Percentiles rank a stretch among this genome's conserved stretches.
phyloP scores from a whole-genome alignment of 2,888 invertebrate species.

The Callinectes sapidus region DNA sequence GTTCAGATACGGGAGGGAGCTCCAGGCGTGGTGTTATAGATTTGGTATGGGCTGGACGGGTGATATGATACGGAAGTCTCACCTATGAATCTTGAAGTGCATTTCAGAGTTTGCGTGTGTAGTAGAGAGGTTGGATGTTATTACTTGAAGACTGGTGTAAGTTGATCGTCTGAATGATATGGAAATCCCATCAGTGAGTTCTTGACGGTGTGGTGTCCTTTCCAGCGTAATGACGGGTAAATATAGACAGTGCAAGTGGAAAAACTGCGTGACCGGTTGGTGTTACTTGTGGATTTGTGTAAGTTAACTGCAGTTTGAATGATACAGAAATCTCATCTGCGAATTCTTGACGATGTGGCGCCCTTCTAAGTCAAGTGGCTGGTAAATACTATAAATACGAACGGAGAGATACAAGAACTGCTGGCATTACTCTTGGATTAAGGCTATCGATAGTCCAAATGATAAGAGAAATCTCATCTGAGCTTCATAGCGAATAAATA shows the following conservation, averaged over 20 bases:
- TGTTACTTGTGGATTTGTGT: neutral
- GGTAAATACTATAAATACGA: neutral
- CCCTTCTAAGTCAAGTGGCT: neutral
- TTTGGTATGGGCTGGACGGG: no score
- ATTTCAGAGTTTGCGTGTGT: neutral
- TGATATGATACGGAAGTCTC: no score
- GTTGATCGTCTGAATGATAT: neutral
- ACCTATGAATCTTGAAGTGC: no score
- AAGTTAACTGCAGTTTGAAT: neutral
- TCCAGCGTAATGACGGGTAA: neutral
- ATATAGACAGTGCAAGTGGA: neutral
- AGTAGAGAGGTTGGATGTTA: neutral
- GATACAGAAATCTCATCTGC: no score
- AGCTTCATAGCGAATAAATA: neutral
- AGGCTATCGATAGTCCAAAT: neutral
- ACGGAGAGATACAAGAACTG: neutral
- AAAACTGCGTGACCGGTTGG: neutral
- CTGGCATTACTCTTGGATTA: neutral
- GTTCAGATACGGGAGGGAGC: no score
- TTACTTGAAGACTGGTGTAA: neutral
- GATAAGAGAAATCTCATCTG: neutral
- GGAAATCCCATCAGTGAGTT: neutral
- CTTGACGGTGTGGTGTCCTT: neutral
- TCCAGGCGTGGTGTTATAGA: no score
- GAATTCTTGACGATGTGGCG: neutral